Conservation (phyloP, 37 sponge, comb jelly and placozoan genomes). For the Dysidea cf. avara region DNA sequence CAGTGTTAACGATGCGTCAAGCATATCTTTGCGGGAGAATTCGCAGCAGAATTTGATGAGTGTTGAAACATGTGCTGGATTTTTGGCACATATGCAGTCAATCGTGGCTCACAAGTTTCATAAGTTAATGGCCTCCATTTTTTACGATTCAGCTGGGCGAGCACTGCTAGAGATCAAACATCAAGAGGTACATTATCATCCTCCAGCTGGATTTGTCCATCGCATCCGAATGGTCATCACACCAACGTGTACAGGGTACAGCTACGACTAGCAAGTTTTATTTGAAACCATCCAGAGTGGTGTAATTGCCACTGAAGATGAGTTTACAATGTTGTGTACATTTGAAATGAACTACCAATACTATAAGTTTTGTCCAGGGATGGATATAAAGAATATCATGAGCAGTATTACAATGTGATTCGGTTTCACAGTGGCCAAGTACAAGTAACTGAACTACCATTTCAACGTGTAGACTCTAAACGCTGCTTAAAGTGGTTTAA, state of each 20-base stretch:
- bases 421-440: slow-evolving; percentile 19
- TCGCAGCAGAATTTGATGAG: no score
- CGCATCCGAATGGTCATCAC: background rate
- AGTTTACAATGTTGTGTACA: slow-evolving; percentile 10
- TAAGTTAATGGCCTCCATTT: no score
- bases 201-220: slow-evolving; percentile 18
- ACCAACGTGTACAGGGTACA: slow-evolving; percentile 9
- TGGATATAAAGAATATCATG: slow-evolving; percentile 1
- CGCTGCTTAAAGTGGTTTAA: slow-evolving; percentile 25
- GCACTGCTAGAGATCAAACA: no score
- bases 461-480: slow-evolving; percentile 21
- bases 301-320: slow-evolving; percentile 12
- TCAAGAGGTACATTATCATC: no score
- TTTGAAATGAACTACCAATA: background rate
- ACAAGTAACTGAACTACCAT: slow-evolving; percentile 12
- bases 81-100: no score
- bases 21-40: no score
- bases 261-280: slow-evolving; percentile 22
- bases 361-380: slow-evolving; percentile 47
- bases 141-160: no score
- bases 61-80: no score
- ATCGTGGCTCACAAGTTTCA: no score
- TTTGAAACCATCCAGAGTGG: slow-evolving; percentile 24
- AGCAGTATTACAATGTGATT: slow-evolving; percentile 18
- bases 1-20: no score